A percentile compares a stretch with the other conserved stretches of the same genome.
Conservation (phyloP, 2,888 invertebrate genomes). For the Digitonthophagus gazella region DNA sequence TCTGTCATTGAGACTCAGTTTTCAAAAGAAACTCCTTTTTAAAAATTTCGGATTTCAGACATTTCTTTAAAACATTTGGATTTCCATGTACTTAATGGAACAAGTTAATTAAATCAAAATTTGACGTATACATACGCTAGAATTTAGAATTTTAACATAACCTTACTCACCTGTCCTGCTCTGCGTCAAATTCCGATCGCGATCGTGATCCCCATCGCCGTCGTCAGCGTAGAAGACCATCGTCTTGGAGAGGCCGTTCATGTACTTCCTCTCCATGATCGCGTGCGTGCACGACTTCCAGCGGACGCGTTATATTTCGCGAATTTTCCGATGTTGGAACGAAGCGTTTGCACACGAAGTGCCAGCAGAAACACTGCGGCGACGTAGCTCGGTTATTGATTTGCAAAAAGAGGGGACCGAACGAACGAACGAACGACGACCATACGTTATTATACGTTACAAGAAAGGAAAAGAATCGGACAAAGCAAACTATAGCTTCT, state of each 20-base stretch:
- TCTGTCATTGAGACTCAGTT: neutral
- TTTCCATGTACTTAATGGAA: too few relatives aligned
- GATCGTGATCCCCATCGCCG: slow-evolving; percentile 35
- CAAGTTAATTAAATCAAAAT: too few relatives aligned
- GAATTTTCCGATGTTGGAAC: neutral
- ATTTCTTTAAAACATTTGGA: too few relatives aligned
- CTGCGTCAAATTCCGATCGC: slow-evolving; percentile 32
- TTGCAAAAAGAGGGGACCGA: neutral
- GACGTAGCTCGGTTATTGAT: neutral
- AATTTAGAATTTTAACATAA: slow-evolving; percentile 19
- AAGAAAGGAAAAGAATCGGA: neutral
- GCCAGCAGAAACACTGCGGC: neutral
- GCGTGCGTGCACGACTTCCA: slow-evolving; percentile 4
- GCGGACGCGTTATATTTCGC: too few relatives aligned
- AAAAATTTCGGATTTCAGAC: too few relatives aligned
- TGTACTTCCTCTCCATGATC: slow-evolving; percentile 37
- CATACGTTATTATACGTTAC: neutral
- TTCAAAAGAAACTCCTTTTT: neutral
- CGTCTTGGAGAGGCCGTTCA: slow-evolving; percentile 39
- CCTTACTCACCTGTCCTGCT: slow-evolving; percentile 42
- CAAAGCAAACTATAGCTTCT: neutral
- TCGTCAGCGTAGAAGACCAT: slow-evolving; percentile 41
- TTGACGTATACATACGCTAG: neutral
- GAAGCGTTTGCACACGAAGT: neutral
- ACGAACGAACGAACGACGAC: neutral